Percentiles rank a stretch among this genome's conserved stretches.
Conservation (phyloP, 1,140 invertebrate genomes). For the Pogonus chalceus region DNA sequence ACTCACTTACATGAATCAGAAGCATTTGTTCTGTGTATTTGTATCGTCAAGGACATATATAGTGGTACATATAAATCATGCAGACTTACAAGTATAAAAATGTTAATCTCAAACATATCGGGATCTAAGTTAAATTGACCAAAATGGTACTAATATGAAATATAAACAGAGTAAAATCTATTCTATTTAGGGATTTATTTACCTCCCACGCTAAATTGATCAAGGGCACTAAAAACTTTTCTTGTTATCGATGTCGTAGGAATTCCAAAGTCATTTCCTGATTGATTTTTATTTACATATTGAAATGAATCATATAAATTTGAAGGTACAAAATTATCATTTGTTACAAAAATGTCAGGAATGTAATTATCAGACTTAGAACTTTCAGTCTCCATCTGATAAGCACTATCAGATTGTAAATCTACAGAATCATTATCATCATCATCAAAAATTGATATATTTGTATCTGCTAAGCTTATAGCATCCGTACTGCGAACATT, state of each 20-base stretch:
- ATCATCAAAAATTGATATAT: slow-evolving; percentile 19
- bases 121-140: slow-evolving; percentile 17
- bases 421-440: slow-evolving; percentile 20
- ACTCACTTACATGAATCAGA: neutral
- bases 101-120: slow-evolving; percentile 28
- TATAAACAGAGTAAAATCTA: neutral
- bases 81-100: neutral
- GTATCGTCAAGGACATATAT: neutral
- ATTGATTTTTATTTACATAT: too few relatives aligned
- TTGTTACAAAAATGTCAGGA: slow-evolving; percentile 21
- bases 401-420: neutral
- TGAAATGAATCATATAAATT: neutral
- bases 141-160: neutral
- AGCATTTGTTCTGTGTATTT: neutral
- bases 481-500: slow-evolving; percentile 19
- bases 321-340: slow-evolving; percentile 3
- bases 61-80: neutral
- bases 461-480: slow-evolving; percentile 17
- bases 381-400: slow-evolving; percentile 10
- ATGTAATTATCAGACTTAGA: slow-evolving; percentile 13
- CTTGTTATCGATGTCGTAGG: too few relatives aligned
- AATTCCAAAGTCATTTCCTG: too few relatives aligned
- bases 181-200: neutral
- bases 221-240: neutral
- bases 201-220: neutral